Evolutionary conservation across 2,113 vertebrate species (phyloP).

Genomic region (Emydocephalus ijimae): DNA sequence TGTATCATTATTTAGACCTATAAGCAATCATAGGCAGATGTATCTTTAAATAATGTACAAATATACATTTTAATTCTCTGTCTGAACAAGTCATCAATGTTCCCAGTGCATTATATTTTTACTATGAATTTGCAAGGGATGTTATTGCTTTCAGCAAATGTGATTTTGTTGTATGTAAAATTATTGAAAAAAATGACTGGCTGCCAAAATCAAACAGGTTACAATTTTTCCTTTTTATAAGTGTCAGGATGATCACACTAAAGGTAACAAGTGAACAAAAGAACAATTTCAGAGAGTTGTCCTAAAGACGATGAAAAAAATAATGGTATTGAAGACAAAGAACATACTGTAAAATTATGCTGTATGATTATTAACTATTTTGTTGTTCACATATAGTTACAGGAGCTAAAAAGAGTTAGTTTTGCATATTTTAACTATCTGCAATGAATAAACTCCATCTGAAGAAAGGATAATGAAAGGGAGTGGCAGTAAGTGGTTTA

Average conservation of each 20-base stretch:
- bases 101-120: neutral
- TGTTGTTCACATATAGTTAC: neutral
- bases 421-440: constrained; percentile 45
- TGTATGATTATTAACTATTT: constrained; percentile 1
- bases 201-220: neutral
- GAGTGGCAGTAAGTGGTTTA: neutral
- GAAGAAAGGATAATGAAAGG: constrained; percentile 51
- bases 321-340: neutral
- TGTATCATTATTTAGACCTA: neutral
- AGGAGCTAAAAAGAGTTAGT: constrained; percentile 9
- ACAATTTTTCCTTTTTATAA: neutral
- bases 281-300: neutral
- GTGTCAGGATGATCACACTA: neutral
- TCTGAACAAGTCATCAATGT: neutral
- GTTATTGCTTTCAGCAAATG: neutral
- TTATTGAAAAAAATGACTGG: neutral
- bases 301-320: neutral
- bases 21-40: neutral
- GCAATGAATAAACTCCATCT: constrained; percentile 58
- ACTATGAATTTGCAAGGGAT: neutral
- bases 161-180: neutral
- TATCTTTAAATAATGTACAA: neutral
- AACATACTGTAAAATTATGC: neutral
- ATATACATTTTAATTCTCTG: neutral
- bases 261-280: neutral